Evolutionary conservation across 2,888 invertebrate genomes (phyloP).

Genomic region (Amphipoea lucens): DNA sequence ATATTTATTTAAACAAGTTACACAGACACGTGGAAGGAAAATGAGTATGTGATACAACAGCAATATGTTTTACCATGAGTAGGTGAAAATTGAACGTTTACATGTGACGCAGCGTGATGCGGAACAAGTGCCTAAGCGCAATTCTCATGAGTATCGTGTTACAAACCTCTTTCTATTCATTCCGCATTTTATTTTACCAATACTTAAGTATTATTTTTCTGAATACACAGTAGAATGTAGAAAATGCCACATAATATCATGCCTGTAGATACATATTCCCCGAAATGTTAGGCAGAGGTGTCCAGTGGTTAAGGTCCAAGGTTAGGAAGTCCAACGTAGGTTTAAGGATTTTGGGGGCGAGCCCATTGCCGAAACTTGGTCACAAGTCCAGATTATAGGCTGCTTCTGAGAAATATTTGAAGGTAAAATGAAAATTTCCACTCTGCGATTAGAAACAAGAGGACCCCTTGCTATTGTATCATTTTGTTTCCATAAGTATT

Average conservation of each 20-base stretch:
- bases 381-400: neutral
- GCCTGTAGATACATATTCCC: too few species aligned
- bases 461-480: neutral
- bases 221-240: neutral
- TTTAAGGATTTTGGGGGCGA: neutral
- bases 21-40: neutral
- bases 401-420: neutral
- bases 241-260: neutral
- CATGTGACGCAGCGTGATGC: conserved; percentile 16
- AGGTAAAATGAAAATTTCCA: too few species aligned
- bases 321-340: neutral
- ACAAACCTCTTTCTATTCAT: conserved; percentile 19
- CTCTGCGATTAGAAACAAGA: neutral
- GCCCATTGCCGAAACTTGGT: neutral
- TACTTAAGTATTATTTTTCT: conserved; percentile 11
- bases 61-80: conserved; percentile 17
- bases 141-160: conserved; percentile 25
- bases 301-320: too few species aligned
- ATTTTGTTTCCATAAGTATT: neutral
- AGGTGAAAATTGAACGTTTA: conserved; percentile 28
- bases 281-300: neutral
- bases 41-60: conserved; percentile 20
- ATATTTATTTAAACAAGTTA: neutral
- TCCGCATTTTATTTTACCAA: conserved; percentile 17
- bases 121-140: conserved; percentile 12